Percentiles rank a stretch among this genome's conserved stretches.
Conservation (phyloP, 2,113 vertebrate species). For the Cyprinodon tularosa region DNA sequence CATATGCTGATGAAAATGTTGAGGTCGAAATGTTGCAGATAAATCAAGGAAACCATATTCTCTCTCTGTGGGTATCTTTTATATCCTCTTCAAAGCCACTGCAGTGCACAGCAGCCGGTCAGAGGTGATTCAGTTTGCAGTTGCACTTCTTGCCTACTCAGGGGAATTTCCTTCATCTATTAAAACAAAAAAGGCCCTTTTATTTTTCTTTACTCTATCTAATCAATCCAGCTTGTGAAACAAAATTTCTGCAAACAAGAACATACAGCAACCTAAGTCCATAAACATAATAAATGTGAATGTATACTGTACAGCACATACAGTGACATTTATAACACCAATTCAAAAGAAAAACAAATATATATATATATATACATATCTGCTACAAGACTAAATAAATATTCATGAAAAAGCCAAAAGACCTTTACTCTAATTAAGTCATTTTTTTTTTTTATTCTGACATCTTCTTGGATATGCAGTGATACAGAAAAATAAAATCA, state of each 20-base stretch:
- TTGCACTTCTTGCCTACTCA: slow-evolving; percentile 5
- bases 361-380: no score
- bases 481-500: background rate
- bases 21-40: slow-evolving; percentile 61
- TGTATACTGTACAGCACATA: background rate
- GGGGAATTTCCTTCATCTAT: background rate
- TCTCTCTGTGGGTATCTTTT: slow-evolving; percentile 50
- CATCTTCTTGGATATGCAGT: background rate
- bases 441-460: background rate
- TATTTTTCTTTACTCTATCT: background rate
- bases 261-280: background rate
- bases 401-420: no score
- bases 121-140: slow-evolving; percentile 41
- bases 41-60: slow-evolving; percentile 60
- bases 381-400: no score
- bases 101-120: slow-evolving; percentile 52
- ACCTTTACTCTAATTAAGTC: background rate
- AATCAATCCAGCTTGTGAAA: background rate
- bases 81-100: slow-evolving; percentile 38
- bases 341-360: background rate
- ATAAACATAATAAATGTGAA: background rate
- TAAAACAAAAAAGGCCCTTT: background rate
- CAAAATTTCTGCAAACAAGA: slow-evolving; percentile 1
- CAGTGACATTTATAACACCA: no score
- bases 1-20: slow-evolving; percentile 62